Evolutionary conservation across 2,113 vertebrate genomes (phyloP).

Genomic region (Anarrhichthys ocellatus): DNA sequence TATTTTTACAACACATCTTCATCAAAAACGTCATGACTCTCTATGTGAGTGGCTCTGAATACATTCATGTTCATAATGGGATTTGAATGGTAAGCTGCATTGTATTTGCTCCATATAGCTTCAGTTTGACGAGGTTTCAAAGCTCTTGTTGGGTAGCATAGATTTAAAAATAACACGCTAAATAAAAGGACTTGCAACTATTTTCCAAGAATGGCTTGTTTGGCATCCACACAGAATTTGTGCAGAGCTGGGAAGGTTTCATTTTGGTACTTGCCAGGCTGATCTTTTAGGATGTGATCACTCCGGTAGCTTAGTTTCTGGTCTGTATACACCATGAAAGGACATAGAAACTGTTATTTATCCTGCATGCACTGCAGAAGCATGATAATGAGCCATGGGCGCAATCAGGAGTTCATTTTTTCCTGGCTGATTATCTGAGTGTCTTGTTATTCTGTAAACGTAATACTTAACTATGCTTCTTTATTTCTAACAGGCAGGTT

Average conservation of each 20-base stretch:
- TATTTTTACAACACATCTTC: neutral
- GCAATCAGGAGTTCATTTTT: neutral
- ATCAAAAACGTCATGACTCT: neutral
- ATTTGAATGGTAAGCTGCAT: neutral
- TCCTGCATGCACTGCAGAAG: neutral
- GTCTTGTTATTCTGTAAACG: neutral
- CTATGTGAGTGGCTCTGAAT: neutral
- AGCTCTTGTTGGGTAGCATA: neutral
- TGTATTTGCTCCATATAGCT: neutral
- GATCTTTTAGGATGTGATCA: neutral
- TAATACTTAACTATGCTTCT: neutral
- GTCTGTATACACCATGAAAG: neutral
- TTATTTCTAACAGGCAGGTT: constrained; percentile 89
- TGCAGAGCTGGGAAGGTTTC: neutral
- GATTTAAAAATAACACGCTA: neutral
- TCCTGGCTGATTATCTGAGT: neutral
- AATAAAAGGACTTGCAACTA: neutral
- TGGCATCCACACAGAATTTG: neutral
- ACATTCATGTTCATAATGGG: neutral
- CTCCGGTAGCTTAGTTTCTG: neutral
- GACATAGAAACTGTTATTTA: neutral
- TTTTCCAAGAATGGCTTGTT: neutral
- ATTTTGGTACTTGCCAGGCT: no score
- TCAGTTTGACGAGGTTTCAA: neutral
- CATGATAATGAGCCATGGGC: neutral